These are phyloP conservation scores for Stegophylla sp. DNA, from an alignment of 2,888 invertebrate genomes.

Conservation along the genomic window DNA sequence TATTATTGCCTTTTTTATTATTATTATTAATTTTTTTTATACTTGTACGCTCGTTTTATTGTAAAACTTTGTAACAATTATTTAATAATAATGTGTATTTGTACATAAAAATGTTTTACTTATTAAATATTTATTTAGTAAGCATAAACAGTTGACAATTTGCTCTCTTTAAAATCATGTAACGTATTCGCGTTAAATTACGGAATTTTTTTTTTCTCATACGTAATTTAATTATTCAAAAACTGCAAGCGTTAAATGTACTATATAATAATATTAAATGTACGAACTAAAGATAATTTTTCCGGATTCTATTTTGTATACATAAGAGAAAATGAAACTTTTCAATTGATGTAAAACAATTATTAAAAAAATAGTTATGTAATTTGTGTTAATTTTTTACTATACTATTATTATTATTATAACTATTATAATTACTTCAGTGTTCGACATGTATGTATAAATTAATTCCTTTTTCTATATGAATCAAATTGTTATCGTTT, in stretches of 20 bases:
- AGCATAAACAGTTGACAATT: background rate
- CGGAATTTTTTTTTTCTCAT: background rate
- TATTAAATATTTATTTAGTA: slow-evolving; percentile 43
- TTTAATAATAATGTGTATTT: slow-evolving; percentile 19
- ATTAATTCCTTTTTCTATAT: background rate
- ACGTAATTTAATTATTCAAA: background rate
- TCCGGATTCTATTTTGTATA: background rate
- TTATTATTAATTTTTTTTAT: too few relatives aligned
- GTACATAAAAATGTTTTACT: slow-evolving; percentile 25
- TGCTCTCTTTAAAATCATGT: background rate
- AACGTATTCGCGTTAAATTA: background rate
- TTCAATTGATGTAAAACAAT: background rate
- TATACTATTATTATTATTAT: background rate
- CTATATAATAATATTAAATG: background rate
- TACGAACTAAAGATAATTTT: background rate
- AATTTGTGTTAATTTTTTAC: slow-evolving; percentile 1
- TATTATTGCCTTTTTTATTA: too few relatives aligned
- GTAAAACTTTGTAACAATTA: background rate
- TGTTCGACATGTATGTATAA: background rate
- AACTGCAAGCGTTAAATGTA: background rate
- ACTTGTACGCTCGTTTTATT: slow-evolving; percentile 25
- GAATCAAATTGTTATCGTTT: background rate
- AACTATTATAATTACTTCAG: background rate
- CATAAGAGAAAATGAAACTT: background rate
- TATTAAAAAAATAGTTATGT: background rate